Percentiles rank a stretch among this genome's conserved stretches.
Evolutionary conservation across 2,888 invertebrate species (phyloP).

Genomic region (Epirrhoe tristata): DNA sequence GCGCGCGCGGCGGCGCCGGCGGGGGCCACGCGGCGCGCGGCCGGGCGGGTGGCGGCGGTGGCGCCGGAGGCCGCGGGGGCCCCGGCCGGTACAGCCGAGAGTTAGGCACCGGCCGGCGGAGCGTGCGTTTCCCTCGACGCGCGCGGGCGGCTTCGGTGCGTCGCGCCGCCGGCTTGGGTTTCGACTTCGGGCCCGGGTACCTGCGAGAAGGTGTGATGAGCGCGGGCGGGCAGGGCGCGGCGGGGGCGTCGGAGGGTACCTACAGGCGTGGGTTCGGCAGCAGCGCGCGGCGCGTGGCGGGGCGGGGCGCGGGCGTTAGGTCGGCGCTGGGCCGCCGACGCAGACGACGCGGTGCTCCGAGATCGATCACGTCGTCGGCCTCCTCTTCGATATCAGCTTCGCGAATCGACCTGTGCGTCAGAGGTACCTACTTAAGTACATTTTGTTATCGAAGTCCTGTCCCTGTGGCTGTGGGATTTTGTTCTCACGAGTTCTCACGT

Average conservation of each 20-base stretch:
- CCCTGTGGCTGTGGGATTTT: too few relatives aligned
- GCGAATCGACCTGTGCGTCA: slow-evolving; percentile 8
- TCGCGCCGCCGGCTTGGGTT: slow-evolving; percentile 22
- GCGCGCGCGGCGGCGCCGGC: slow-evolving; percentile 49
- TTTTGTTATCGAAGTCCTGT: background rate
- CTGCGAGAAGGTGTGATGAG: slow-evolving; percentile 41
- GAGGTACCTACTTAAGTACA: background rate
- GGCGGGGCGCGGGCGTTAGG: slow-evolving; percentile 38
- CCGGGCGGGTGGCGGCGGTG: slow-evolving; percentile 48
- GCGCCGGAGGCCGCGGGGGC: slow-evolving; percentile 51
- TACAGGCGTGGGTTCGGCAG: slow-evolving; percentile 67
- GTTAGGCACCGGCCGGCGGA: slow-evolving; percentile 63
- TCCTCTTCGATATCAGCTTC: slow-evolving; percentile 33
- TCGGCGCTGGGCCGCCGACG: slow-evolving; percentile 36
- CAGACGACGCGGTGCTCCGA: slow-evolving; percentile 45
- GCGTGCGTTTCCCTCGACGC: slow-evolving; percentile 51
- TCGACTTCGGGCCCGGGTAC: slow-evolving; percentile 57
- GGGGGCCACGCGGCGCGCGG: slow-evolving; percentile 55
- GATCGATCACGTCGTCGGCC: slow-evolving; percentile 52
- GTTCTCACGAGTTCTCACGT: too few relatives aligned
- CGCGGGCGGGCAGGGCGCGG: background rate
- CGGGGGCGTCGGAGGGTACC: slow-evolving; percentile 42
- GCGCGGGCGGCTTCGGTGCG: slow-evolving; percentile 35
- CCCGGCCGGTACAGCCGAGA: slow-evolving; percentile 69
- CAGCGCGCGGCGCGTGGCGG: slow-evolving; percentile 30